Evolutionary conservation across 2,888 invertebrate genomes (phyloP), one percentile per base, ranked within the genome.

Genomic region (Drosophila atripex): DNA sequence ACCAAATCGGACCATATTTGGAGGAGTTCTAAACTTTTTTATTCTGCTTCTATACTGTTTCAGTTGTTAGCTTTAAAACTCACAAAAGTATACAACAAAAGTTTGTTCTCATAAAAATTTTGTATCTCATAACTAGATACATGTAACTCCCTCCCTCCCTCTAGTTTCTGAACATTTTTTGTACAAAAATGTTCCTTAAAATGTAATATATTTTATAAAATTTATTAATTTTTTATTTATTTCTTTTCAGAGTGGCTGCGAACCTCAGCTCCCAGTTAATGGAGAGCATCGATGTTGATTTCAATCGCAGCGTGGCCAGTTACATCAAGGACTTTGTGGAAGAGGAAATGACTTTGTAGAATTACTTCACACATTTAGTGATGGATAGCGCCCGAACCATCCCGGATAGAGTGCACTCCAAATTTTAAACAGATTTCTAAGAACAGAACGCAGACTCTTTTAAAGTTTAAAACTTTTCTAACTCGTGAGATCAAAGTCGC

Each of bases 311-410:
- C 47, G 39, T 73, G 23, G 50, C 61, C 11, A 47, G 32, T 8
- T 59, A 59, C 32, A 21, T 76, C 18, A 63, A 52, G 7, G 59
- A 76, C 14, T 63, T 76, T 39, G 58, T 66, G 43, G 52, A 64
- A 6, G 60, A 30, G 6, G 58, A 18, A 49, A 6, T 39, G 9
- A 7, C 16, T 11, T 30, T 30, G 8, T 41, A 7, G 9, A 49
- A 5, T 25, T 3, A 7, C 14, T 23, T 23, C 21, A 23, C 4
- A 23, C 0, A 23, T 7, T 35, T 30, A 11, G 28, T 3, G 7
- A 16, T 16, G 11, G 3, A 14, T 1, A 2, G 4, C 5, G 43
- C 18, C 43, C 16, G 5, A 28, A 6, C n/a, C 5, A 16, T 25
- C 25, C 8, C 12, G 35, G n/a, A n/a, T 2, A 6, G 35, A 35